Conservation (phyloP, 2,888 invertebrate species). For the Dryococelus australis region DNA sequence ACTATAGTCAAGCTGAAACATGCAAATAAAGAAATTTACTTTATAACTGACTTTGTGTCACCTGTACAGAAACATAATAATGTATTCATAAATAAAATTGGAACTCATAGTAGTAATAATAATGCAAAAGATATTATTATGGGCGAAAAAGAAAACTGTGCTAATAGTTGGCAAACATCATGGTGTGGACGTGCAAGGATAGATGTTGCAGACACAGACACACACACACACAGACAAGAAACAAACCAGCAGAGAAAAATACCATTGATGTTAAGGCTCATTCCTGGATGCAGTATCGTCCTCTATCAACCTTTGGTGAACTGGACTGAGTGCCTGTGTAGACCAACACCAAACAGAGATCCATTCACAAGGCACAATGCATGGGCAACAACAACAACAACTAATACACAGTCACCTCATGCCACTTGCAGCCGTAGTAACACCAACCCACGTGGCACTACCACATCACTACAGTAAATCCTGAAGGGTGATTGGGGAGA, state of each 20-base stretch:
- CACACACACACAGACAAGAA: neutral
- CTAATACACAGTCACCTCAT: neutral
- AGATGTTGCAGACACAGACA: neutral
- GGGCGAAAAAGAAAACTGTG: too few relatives aligned
- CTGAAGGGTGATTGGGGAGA: too few relatives aligned
- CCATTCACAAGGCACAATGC: neutral
- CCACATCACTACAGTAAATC: too few relatives aligned
- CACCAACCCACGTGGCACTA: neutral
- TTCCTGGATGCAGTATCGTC: constrained; percentile 55
- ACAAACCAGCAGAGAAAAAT: constrained; percentile 35
- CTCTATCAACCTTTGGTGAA: constrained; percentile 84
- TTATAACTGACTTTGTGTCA: too few relatives aligned
- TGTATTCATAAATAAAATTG: too few relatives aligned
- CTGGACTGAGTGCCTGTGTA: constrained; percentile 79
- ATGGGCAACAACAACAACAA: neutral
- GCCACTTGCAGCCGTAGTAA: neutral
- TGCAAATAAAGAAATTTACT: too few relatives aligned
- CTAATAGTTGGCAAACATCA: neutral
- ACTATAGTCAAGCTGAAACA: too few relatives aligned
- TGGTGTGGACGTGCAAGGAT: neutral
- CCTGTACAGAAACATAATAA: too few relatives aligned
- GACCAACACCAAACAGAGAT: constrained; percentile 47
- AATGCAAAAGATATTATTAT: too few relatives aligned
- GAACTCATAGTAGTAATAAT: too few relatives aligned
- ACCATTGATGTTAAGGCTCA: constrained; percentile 40